Evolutionary conservation across 2,888 invertebrate genomes (phyloP), one percentile per base, ranked within the genome.

Genomic region (Willowsia nigromaculata): DNA sequence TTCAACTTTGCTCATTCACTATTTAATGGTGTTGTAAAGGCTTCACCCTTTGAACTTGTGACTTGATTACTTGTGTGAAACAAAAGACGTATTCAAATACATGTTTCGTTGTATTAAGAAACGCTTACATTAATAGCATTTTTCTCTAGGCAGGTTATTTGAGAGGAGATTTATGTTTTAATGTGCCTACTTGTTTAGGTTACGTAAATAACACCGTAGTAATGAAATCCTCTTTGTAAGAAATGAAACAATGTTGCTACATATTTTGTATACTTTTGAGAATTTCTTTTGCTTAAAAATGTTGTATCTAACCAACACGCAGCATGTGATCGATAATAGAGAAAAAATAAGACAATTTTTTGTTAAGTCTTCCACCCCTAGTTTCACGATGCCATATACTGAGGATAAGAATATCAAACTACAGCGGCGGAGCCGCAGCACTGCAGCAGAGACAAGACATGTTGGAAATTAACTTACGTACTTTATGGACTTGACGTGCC

Each of bases 321-420:
- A 74, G 74, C 74, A 74, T 74, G 74, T 47, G 43, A 74, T 74
- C 74, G 47, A 47, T 74, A 74, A 74, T 47, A 30, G 74, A 47
- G 33, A 74, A 74, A 43, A 47, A 47, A 30, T 74, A 47, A 47
- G n/a, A n/a, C n/a, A n/a, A n/a, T n/a, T n/a, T n/a, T n/a, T n/a
- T n/a, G n/a, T n/a, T 74, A 25, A 47, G 25, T 74, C 11, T 15
- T 40, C 6, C 43, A 5, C n/a, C 22, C 33, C 4, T 62, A 62
- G 1, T 15, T 30, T 3, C 1, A 62, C 27, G n/a, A n/a, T 11
- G n/a, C 50, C 15, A 50, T 50, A 53, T 53, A 53, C 53, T 18
- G 13, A 9, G 3, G 18, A 53, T 1, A n/a, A 6, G 50, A n/a
- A 2, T 18, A 68, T 33, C 3, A 6, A 68, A 68, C n/a, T 22